Evolutionary conservation across 37 sponge, comb jelly and placozoan genomes (phyloP).

Genomic region (Chondrilla cf. caribensis): DNA sequence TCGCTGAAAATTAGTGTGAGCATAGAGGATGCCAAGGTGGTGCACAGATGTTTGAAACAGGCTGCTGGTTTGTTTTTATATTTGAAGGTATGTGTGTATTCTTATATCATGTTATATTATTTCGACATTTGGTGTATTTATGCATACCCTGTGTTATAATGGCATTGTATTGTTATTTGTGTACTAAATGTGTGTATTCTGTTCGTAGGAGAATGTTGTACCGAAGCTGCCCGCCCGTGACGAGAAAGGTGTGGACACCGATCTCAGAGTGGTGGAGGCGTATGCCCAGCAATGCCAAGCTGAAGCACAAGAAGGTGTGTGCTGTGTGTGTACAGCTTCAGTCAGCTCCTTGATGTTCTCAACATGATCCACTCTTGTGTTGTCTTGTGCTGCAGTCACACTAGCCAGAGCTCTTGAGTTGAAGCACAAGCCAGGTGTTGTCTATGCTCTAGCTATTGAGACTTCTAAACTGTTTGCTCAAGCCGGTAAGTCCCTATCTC

Average conservation of each 20-base stretch:
- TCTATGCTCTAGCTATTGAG: conserved; percentile 78
- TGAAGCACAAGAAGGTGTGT: conserved; percentile 88
- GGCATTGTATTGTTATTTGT: not conserved
- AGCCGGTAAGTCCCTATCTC: conserved; percentile 79
- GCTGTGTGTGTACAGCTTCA: too few species aligned
- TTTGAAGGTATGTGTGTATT: conserved; percentile 64
- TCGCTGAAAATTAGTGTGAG: too few species aligned
- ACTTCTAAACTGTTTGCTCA: conserved; percentile 73
- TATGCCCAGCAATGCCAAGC: conserved; percentile 89
- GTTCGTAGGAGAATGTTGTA: conserved; percentile 47
- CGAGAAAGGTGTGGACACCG: conserved; percentile 83
- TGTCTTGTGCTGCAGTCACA: conserved; percentile 50
- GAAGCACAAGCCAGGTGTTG: conserved; percentile 87
- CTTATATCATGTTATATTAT: too few species aligned
- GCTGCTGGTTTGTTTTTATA: conserved; percentile 78
- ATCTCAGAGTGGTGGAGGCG: conserved; percentile 84
- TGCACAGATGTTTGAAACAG: conserved; percentile 82
- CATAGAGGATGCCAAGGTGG: conserved; percentile 92
- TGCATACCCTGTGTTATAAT: too few species aligned
- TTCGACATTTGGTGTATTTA: too few species aligned
- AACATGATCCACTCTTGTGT: too few species aligned
- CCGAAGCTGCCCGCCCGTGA: conserved; percentile 74
- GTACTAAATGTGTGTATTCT: not conserved
- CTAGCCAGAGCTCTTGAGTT: conserved; percentile 94
- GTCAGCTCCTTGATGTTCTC: too few species aligned